Evolutionary conservation across 1,140 invertebrate species (phyloP), one percentile per base, ranked within the genome.

Genomic region (Drosophila takahashii): DNA sequence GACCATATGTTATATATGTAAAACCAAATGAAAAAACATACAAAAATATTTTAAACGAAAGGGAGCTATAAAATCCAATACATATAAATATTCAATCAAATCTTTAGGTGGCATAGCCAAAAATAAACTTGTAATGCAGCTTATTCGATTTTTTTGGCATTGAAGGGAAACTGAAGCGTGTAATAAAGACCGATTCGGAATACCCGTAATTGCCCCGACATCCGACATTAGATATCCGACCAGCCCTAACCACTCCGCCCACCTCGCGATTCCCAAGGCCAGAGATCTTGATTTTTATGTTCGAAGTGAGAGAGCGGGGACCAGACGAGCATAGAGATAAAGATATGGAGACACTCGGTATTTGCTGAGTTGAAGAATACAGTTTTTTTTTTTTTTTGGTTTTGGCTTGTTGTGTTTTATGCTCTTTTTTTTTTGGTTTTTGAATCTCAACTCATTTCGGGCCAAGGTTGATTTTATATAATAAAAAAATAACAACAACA

Each of bases 391-490:
- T 42, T 41, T 47, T 77, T 71, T 70, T 53, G 42, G 32, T 60
- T 64, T 76, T 44, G 36, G 32, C 3, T 11, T 41, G 32, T n/a
- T 4, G 4, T 64, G 32, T 44, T 32, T 27, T 22, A 16, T 34
- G 10, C 32, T n/a, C 44, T 39, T 51, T 58, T 26, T 37, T 64
- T 61, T 77, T 65, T 66, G 26, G 3, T 48, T 48, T 48, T 48
- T 26, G 59, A 76, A 83, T 66, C 65, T 62, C 45, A 73, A 81
- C 58, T 72, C 71, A 83, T 84, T 70, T 89, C 77, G 84, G 84
- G 84, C 84, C 84, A 87, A 87, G 84, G 84, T 84, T 79, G 66
- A 76, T 59, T 79, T 79, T 77, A 62, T 79, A 69, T 77, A 72
- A 57, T 53, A 77, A 66, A 76, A 67, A 79, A 79, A 60, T n/a